phyloP scores from a whole-genome alignment of 2,888 invertebrate species.

The Heliconius sara region DNA sequence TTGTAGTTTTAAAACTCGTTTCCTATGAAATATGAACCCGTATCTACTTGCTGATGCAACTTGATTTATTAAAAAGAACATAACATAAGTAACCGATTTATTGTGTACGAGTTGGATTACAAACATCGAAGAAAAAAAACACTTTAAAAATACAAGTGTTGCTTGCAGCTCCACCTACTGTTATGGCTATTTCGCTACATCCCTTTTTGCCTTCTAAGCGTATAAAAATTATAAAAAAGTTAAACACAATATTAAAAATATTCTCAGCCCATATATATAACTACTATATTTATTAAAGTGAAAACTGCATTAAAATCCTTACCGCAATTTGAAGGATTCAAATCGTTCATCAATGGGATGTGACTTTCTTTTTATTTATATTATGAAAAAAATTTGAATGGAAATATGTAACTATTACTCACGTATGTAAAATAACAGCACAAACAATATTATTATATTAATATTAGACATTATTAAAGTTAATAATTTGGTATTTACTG shows the following conservation, averaged over 20 bases:
- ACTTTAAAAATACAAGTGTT: neutral
- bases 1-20: slow-evolving; percentile 16
- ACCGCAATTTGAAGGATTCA: too few species aligned
- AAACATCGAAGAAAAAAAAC: neutral
- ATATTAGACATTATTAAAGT: neutral
- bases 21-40: slow-evolving; percentile 9
- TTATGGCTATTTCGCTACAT: neutral
- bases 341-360: too few species aligned
- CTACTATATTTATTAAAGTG: neutral
- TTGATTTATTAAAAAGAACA: slow-evolving; percentile 12
- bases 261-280: neutral
- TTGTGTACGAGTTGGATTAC: neutral
- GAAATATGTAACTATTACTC: too few species aligned
- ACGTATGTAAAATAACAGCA: neutral
- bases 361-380: too few species aligned
- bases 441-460: neutral
- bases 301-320: neutral
- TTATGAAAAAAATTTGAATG: neutral
- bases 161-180: neutral
- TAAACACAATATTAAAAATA: too few species aligned
- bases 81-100: neutral
- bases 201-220: neutral
- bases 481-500: neutral
- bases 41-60: neutral
- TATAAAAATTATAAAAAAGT: too few species aligned